A percentile compares a stretch with the other conserved stretches of the same genome.
Conservation (phyloP, 2,113 vertebrate species). For the Cyrtonyx montezumae region DNA sequence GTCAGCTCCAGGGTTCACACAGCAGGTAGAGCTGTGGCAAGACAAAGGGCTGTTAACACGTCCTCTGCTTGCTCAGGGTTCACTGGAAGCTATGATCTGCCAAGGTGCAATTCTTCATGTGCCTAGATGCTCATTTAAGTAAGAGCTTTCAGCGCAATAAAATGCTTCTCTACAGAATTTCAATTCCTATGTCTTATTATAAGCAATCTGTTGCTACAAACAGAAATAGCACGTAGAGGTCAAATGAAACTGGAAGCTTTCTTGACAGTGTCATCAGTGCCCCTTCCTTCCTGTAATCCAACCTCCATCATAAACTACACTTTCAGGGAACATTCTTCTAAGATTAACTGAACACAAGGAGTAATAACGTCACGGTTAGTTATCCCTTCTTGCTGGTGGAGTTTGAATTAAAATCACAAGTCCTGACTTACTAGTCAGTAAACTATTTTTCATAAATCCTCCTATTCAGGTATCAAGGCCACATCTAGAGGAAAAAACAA, state of each 20-base stretch:
- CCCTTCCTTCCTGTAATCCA: not conserved
- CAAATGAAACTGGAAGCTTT: not conserved
- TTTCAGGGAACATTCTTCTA: not conserved
- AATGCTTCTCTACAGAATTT: not conserved
- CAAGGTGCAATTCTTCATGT: rapidly evolving
- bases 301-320: not conserved
- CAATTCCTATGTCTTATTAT: not conserved
- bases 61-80: not conserved
- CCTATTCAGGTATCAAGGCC: not conserved
- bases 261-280: not conserved
- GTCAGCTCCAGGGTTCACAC: not conserved
- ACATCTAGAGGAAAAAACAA: not conserved
- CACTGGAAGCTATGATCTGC: not conserved
- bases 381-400: rapidly evolving
- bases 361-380: not conserved
- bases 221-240: not conserved
- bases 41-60: not conserved
- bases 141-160: not conserved
- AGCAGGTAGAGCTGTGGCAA: rapidly evolving
- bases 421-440: not conserved
- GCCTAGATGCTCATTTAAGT: not conserved
- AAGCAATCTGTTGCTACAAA: not conserved
- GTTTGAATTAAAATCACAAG: not conserved
- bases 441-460: not conserved
- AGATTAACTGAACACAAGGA: not conserved